Percentiles rank a stretch among this genome's conserved stretches.
Evolutionary conservation across 1,140 invertebrate species (phyloP).

Genomic region (Drosophila seguyi): DNA sequence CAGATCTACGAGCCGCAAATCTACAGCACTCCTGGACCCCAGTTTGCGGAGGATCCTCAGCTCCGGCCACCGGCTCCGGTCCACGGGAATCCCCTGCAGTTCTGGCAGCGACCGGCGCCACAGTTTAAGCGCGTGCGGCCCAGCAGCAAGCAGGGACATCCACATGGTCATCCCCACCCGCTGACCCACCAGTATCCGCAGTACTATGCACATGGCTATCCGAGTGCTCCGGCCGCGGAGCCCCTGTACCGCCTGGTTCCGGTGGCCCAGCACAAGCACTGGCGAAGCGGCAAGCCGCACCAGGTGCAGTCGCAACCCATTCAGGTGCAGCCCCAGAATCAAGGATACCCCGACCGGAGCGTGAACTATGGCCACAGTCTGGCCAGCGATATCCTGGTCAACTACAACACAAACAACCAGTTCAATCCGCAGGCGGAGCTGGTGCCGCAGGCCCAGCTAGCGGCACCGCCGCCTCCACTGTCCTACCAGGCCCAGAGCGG

Average conservation of each 20-base stretch:
- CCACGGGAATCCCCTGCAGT: conserved; percentile 46
- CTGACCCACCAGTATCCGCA: conserved; percentile 51
- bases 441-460: conserved; percentile 65
- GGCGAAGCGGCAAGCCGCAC: conserved; percentile 57
- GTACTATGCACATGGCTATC: conserved; percentile 65
- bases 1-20: conserved; percentile 38
- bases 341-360: conserved; percentile 57
- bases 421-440: conserved; percentile 90
- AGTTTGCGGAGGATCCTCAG: conserved; percentile 64
- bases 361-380: conserved; percentile 67
- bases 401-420: conserved; percentile 71
- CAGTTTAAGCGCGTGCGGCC: conserved; percentile 56
- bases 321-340: conserved; percentile 66
- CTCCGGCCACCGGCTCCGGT: conserved; percentile 42
- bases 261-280: conserved; percentile 71
- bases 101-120: conserved; percentile 51
- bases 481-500: conserved; percentile 78
- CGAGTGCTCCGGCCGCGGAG: conserved; percentile 55
- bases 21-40: conserved; percentile 41
- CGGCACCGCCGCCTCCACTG: conserved; percentile 56
- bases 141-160: conserved; percentile 32
- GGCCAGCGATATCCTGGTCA: conserved; percentile 67
- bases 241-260: conserved; percentile 70
- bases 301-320: conserved; percentile 74
- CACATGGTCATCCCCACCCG: neutral